Conservation (phyloP, 92 coral and sea anemone genomes). For the Epizoanthus scotinus region DNA sequence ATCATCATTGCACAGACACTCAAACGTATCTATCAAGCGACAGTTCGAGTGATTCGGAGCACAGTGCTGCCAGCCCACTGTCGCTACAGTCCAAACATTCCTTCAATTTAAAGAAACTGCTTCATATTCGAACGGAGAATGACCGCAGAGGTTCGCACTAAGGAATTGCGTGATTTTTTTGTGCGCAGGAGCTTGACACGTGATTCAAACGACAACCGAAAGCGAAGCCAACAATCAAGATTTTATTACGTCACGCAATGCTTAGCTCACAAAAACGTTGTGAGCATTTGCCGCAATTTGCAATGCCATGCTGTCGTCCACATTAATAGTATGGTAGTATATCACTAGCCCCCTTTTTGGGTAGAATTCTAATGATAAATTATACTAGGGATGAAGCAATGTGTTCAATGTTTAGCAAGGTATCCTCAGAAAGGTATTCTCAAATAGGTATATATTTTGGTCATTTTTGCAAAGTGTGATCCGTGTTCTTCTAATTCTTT, state of each 20-base stretch:
- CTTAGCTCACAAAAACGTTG: background rate
- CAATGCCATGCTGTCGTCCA: background rate
- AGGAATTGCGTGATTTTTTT: too few species aligned
- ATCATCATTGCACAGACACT: background rate
- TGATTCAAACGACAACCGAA: too few species aligned
- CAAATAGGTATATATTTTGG: too few species aligned
- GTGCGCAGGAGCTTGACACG: too few species aligned
- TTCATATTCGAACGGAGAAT: constrained; percentile 18
- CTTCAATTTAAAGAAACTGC: constrained; percentile 24
- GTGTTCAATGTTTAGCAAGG: too few species aligned
- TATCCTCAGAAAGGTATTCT: too few species aligned
- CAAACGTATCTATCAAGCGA: background rate
- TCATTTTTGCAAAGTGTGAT: too few species aligned
- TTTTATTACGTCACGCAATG: background rate
- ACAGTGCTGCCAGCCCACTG: background rate
- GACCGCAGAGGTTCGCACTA: constrained; percentile 33
- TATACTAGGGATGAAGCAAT: too few species aligned
- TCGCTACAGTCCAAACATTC: constrained; percentile 12
- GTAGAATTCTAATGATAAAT: too few species aligned
- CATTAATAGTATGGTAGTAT: background rate
- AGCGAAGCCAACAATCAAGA: background rate
- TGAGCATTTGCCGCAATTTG: background rate
- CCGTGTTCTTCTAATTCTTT: too few species aligned
- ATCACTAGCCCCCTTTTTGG: too few species aligned
- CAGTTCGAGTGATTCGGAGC: constrained; percentile 24